These are phyloP conservation scores for Sparus aurata DNA, from an alignment of 2,797 vertebrate species.

Conservation along the genomic window DNA sequence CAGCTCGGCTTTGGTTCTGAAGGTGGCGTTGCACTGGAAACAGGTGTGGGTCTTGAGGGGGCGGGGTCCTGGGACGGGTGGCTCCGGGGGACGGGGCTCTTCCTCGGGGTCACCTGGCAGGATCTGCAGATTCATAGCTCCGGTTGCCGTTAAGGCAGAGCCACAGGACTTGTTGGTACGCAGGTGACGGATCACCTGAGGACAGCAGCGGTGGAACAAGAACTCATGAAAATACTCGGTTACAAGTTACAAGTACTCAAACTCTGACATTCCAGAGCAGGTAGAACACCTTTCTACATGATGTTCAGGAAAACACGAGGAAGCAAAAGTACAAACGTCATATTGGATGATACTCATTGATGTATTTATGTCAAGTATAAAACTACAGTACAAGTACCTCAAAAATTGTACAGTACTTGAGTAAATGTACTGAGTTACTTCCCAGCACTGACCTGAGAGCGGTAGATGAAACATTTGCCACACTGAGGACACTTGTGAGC, in stretches of 20 bases:
- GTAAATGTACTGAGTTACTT: too few species aligned
- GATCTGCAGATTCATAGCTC: neutral
- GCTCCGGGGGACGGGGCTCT: slow-evolving; percentile 1
- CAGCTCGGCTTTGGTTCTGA: slow-evolving; percentile 71
- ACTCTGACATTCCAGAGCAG: too few species aligned
- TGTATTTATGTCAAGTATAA: too few species aligned
- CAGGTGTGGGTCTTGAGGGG: slow-evolving; percentile 64
- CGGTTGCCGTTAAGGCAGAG: neutral
- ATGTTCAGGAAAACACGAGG: too few species aligned
- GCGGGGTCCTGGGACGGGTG: slow-evolving; percentile 8
- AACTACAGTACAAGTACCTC: neutral
- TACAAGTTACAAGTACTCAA: too few species aligned
- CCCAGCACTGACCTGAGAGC: slow-evolving; percentile 74
- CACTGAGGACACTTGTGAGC: slow-evolving; percentile 84
- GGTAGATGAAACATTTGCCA: slow-evolving; percentile 82
- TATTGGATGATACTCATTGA: too few species aligned
- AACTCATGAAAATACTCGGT: too few species aligned
- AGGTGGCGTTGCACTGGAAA: slow-evolving; percentile 77
- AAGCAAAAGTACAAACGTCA: too few species aligned
- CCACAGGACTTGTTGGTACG: slow-evolving; percentile 70
- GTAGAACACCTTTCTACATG: too few species aligned
- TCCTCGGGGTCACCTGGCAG: neutral
- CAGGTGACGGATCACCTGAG: slow-evolving; percentile 81
- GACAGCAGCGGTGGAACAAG: neutral
- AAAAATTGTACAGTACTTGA: too few species aligned